phyloP scores from a whole-genome alignment of 2,113 vertebrate genomes.

The Rattus rattus region DNA sequence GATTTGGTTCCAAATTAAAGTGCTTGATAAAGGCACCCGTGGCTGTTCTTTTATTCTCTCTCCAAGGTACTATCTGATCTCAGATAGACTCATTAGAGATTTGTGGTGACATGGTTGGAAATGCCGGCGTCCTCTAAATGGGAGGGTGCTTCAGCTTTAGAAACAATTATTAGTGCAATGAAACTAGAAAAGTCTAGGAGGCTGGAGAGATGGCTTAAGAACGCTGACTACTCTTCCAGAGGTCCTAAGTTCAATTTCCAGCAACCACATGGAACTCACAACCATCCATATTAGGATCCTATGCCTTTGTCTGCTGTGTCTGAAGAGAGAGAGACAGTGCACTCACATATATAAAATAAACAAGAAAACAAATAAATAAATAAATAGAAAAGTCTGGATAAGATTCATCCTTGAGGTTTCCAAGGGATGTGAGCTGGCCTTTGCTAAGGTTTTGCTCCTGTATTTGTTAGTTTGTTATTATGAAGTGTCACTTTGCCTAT shows the following conservation, averaged over 20 bases:
- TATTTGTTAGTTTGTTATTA: constrained; percentile 81
- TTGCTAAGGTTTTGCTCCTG: constrained; percentile 67
- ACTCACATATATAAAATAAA: no score
- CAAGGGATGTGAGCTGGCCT: constrained; percentile 43
- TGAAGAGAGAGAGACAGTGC: no score
- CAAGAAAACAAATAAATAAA: no score
- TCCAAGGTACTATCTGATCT: not conserved
- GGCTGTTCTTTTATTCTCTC: constrained; percentile 17
- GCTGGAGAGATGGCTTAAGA: no score
- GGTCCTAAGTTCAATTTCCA: no score
- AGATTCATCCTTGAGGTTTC: constrained; percentile 32
- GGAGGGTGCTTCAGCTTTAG: constrained; percentile 27
- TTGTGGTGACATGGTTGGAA: not conserved
- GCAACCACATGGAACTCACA: no score
- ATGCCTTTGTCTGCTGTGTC: no score
- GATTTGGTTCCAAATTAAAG: constrained; percentile 45
- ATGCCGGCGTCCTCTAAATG: not conserved
- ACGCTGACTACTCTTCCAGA: no score
- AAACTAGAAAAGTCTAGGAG: constrained; percentile 10
- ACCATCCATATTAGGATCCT: no score
- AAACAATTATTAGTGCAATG: not conserved
- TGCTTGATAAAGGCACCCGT: not conserved
- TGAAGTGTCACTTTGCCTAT: constrained; percentile 75
- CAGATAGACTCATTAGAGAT: not conserved
- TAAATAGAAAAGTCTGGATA: constrained; percentile 2